Evolutionary conservation across 2,888 invertebrate species (phyloP).

Genomic region (Salticus scenicus): DNA sequence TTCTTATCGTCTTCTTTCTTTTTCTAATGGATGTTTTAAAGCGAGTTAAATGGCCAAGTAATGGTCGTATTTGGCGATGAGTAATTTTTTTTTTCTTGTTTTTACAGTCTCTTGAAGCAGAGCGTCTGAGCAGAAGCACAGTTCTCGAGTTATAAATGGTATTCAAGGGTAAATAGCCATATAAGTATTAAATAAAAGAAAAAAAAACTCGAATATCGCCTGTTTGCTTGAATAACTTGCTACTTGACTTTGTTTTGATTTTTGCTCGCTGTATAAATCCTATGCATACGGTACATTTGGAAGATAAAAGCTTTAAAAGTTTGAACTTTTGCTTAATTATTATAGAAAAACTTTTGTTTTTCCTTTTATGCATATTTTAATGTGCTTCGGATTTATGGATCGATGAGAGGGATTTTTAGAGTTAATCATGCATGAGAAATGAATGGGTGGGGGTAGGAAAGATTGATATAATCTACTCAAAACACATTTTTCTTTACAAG

Average conservation of each 20-base stretch:
- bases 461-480: no score
- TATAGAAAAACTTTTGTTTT: no score
- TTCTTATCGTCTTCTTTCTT: neutral
- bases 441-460: no score
- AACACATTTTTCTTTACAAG: no score
- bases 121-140: neutral
- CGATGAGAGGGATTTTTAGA: no score
- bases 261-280: neutral
- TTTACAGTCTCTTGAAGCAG: neutral
- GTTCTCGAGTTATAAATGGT: neutral
- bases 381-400: no score
- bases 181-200: neutral
- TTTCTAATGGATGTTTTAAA: neutral
- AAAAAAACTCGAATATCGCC: no score
- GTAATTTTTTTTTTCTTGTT: no score
- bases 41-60: conserved; percentile 12
- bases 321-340: no score
- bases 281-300: neutral
- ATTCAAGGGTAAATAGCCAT: neutral
- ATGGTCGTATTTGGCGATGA: neutral
- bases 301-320: neutral
- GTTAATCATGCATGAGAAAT: no score
- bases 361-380: no score
- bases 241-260: neutral
- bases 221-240: neutral